Evolutionary conservation across 2,888 invertebrate genomes (phyloP).

Genomic region (Trissolcus japonicus): DNA sequence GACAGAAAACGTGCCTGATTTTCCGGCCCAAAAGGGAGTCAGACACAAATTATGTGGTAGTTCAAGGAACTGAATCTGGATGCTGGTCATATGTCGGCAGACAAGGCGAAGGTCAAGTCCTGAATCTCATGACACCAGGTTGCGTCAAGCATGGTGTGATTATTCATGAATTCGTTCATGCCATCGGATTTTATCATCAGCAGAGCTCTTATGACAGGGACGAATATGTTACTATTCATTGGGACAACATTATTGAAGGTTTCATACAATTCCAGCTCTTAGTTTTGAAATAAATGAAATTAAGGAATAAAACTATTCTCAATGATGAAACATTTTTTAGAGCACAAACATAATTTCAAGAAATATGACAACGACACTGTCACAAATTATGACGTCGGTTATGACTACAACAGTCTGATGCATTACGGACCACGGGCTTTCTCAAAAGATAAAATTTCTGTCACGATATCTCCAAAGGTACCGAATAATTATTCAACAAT

Average conservation of each 20-base stretch:
- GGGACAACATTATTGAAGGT: conserved; percentile 84
- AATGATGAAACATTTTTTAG: conserved; percentile 66
- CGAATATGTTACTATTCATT: conserved; percentile 84
- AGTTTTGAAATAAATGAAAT: not conserved
- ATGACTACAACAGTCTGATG: conserved; percentile 86
- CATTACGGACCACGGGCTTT: conserved; percentile 84
- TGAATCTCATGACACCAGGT: conserved; percentile 77
- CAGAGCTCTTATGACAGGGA: conserved; percentile 88
- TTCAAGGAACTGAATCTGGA: conserved; percentile 79
- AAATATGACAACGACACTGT: conserved; percentile 82
- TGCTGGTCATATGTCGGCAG: conserved; percentile 84
- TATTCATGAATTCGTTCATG: conserved; percentile 86
- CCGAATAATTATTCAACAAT: not conserved
- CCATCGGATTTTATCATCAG: conserved; percentile 89
- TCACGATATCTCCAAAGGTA: conserved; percentile 82
- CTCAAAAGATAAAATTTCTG: conserved; percentile 84
- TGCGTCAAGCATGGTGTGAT: conserved; percentile 78
- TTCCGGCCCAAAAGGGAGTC: conserved; percentile 80
- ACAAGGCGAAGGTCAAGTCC: conserved; percentile 79
- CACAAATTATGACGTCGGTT: conserved; percentile 82
- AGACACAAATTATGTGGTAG: conserved; percentile 79
- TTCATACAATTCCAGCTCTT: conserved; percentile 1
- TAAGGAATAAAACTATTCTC: not conserved
- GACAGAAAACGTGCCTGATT: conserved; percentile 80
- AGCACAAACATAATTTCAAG: conserved; percentile 80